Percentiles rank a stretch among this genome's conserved stretches.
Evolutionary conservation across 2,113 vertebrate genomes (phyloP).

Genomic region (Hippocampus comes): DNA sequence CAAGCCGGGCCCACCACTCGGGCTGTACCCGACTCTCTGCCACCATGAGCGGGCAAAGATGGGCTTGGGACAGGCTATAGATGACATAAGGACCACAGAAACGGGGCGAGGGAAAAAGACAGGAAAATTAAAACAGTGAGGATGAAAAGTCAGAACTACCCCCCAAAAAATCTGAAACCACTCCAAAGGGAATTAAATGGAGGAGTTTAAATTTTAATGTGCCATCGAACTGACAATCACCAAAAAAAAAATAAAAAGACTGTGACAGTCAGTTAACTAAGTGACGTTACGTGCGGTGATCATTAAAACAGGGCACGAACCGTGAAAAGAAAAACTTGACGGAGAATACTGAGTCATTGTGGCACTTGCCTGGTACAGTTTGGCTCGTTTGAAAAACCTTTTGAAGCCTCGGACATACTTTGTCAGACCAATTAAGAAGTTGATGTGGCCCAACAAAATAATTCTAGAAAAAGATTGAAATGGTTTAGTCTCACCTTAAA

Average conservation of each 20-base stretch:
- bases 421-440: too few relatives aligned
- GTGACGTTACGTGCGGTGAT: background rate
- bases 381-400: too few relatives aligned
- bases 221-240: background rate
- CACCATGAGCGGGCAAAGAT: conserved; percentile 62
- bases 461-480: background rate
- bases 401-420: too few relatives aligned
- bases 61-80: conserved; percentile 70
- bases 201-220: background rate
- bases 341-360: background rate
- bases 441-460: too few relatives aligned
- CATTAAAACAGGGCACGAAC: background rate
- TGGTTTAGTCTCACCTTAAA: background rate
- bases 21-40: conserved; percentile 66
- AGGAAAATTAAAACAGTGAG: conserved; percentile 22
- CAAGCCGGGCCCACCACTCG: conserved; percentile 70
- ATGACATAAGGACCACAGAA: conserved; percentile 35
- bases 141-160: background rate
- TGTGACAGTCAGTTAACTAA: background rate
- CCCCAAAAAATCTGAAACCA: background rate
- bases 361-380: background rate
- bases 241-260: background rate
- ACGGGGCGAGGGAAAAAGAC: conserved; percentile 23
- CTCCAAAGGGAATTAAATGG: background rate
- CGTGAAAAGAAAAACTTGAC: background rate